phyloP scores from a whole-genome alignment of 2,888 invertebrate genomes.

The Biston stratarius region DNA sequence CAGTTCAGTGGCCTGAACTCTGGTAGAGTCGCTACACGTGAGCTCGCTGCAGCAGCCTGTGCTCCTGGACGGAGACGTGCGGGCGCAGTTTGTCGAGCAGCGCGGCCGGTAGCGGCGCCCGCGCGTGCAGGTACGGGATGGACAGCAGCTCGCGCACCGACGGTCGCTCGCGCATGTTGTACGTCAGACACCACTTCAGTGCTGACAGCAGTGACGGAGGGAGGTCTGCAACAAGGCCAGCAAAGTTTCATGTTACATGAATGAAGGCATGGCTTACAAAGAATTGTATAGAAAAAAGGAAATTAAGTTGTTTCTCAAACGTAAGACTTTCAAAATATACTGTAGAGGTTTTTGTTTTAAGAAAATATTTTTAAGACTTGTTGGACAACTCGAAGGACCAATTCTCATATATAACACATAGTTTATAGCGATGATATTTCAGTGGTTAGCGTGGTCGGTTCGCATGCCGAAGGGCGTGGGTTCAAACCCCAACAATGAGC shows the following conservation, averaged over 20 bases:
- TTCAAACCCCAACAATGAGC: too few species aligned
- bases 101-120: conserved; percentile 52
- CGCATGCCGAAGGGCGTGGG: too few species aligned
- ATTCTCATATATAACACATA: too few species aligned
- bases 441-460: too few species aligned
- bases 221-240: conserved; percentile 65
- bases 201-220: conserved; percentile 88
- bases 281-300: too few species aligned
- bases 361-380: not conserved
- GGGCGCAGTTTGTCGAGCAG: conserved; percentile 64
- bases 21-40: conserved; percentile 24
- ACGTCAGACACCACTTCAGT: conserved; percentile 90
- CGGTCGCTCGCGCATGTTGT: conserved; percentile 91
- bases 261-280: too few species aligned
- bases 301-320: not conserved
- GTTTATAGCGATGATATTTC: too few species aligned
- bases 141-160: conserved; percentile 91
- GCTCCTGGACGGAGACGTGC: conserved; percentile 63
- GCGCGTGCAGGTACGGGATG: conserved; percentile 65
- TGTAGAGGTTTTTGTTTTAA: too few species aligned
- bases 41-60: conserved; percentile 63
- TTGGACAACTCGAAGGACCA: too few species aligned
- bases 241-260: too few species aligned
- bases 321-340: not conserved
- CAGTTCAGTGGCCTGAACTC: too few species aligned